Evolutionary conservation across 2,888 invertebrate species (phyloP).

Genomic region (Amphipyra tragopoginis): DNA sequence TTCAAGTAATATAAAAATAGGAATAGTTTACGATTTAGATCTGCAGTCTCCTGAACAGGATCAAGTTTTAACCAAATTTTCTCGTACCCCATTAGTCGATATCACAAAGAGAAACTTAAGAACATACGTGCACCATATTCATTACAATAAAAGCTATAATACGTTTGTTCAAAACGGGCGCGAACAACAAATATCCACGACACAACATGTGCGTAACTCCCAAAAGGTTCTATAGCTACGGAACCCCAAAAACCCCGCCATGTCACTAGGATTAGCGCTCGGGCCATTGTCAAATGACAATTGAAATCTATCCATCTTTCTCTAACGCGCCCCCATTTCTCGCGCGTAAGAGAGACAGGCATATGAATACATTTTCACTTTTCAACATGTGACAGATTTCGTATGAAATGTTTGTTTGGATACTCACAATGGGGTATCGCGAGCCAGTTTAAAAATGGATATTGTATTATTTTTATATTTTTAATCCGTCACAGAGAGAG

Average conservation of each 20-base stretch:
- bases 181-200: constrained; percentile 25
- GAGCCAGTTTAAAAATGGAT: constrained; percentile 75
- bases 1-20: no score
- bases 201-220: constrained; percentile 43
- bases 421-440: constrained; percentile 77
- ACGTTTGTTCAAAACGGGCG: constrained; percentile 31
- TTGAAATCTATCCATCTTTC: constrained; percentile 81
- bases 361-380: constrained; percentile 85
- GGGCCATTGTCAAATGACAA: constrained; percentile 85
- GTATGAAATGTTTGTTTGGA: constrained; percentile 87
- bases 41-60: neutral
- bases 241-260: constrained; percentile 80
- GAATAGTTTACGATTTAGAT: neutral
- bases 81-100: constrained; percentile 10
- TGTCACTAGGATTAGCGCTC: constrained; percentile 86
- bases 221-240: constrained; percentile 39
- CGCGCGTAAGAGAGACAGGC: constrained; percentile 72
- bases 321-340: constrained; percentile 63
- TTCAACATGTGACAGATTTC: constrained; percentile 88
- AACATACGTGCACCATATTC: constrained; percentile 39
- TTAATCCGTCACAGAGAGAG: constrained; percentile 79
- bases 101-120: constrained; percentile 26
- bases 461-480: constrained; percentile 83
- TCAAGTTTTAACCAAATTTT: constrained; percentile 12
- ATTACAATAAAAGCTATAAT: constrained; percentile 50